Evolutionary conservation across 2,888 invertebrate species (phyloP).

Genomic region (Nomada lathburiana): DNA sequence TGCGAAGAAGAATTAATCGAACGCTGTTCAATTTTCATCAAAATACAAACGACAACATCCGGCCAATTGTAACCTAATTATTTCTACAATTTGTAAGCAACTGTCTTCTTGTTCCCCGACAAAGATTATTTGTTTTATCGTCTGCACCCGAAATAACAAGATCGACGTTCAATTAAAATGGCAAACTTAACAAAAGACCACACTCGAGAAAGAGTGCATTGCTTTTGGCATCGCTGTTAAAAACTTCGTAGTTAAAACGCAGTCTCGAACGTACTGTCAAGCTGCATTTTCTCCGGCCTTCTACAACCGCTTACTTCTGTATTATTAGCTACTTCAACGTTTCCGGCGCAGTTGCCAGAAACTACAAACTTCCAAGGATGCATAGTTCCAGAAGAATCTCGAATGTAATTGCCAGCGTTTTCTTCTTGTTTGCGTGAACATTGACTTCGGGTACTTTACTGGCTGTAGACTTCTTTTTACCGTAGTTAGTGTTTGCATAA

Average conservation of each 20-base stretch:
- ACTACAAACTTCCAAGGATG: slow-evolving; percentile 18
- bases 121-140: too few relatives aligned
- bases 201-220: not conserved
- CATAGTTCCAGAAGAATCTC: slow-evolving; percentile 23
- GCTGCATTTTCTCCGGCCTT: not conserved
- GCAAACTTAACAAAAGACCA: slow-evolving; percentile 12
- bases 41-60: too few relatives aligned
- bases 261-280: slow-evolving; percentile 12
- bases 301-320: slow-evolving; percentile 1
- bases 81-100: too few relatives aligned
- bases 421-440: slow-evolving; percentile 20
- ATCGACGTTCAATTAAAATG: not conserved
- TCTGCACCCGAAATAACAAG: too few relatives aligned
- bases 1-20: too few relatives aligned
- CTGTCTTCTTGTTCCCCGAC: too few relatives aligned
- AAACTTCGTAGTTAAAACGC: slow-evolving; percentile 35
- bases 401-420: slow-evolving; percentile 34
- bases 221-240: slow-evolving; percentile 33
- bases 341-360: slow-evolving; percentile 24
- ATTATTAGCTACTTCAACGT: slow-evolving; percentile 21
- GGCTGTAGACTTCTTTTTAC: not conserved
- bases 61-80: too few relatives aligned
- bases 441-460: slow-evolving; percentile 13
- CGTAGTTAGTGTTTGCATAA: not conserved
- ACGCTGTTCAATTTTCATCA: too few relatives aligned